Evolutionary conservation across 2,797 vertebrate species (phyloP), one percentile per base, ranked within the genome.

Genomic region (Pseudotriccus pelzelni): DNA sequence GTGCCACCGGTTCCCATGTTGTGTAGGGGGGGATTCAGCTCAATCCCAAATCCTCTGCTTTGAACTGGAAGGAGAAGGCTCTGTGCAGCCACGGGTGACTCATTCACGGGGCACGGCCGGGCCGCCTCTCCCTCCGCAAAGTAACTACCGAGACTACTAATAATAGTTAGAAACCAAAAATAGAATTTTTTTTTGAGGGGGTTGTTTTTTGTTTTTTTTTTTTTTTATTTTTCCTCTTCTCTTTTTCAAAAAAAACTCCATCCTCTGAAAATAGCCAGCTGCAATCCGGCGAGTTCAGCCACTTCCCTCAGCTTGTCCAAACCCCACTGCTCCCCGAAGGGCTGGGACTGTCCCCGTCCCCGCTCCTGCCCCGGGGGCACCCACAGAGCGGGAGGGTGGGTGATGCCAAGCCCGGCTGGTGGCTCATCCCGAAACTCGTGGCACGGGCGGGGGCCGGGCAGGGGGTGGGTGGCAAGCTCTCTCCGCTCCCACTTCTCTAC

Each of bases 91-190:
- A 72, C 8, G 58, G 69, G 49, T 53, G 32, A 53, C 53, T 73
- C 84, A 87, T 7, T 25, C 2, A 7, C 3, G 0, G 39, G 93
- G 67, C 62, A 66, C 14, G 55, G 73, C 50, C 0, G 19, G 70
- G 70, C 64, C 3, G 24, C 30, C 73, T 50, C 86, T 94, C 73
- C 92, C 91, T 89, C 27, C 3, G 3, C 32, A 30, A 63, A 79
- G 77, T 25, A 90, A 63, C 67, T 93, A 39, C 17, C 6, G 12
- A 85, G 62, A 89, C 82, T 93, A 60, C 94, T 84, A 94, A 89
- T 28, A 75, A 93, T 75, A 89, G 88, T 84, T 94, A 90, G 60
- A 92, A 94, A 96, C 83, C 92, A 90, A 94, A 95, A 94, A 96
- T 87, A 89, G 68, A 87, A 63, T 46, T 18, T 14, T 25, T 44